Evolutionary conservation across 1,140 invertebrate species (phyloP), one percentile per base, ranked within the genome.

Genomic region (Propsilocerus akamusi): DNA sequence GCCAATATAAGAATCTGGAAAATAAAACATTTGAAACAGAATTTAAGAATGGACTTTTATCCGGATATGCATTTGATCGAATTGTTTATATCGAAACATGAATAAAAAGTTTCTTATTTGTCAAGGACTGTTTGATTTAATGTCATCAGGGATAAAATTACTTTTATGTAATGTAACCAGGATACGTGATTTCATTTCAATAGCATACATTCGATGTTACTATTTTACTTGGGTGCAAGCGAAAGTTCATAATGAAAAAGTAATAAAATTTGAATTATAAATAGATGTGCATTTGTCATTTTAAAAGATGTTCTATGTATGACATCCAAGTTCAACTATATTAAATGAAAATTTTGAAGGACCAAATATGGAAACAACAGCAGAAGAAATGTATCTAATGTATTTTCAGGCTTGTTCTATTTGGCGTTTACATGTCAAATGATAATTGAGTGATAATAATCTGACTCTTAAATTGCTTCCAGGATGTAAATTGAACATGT

Each of bases 1-100:
- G 78, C 87, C 86, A 91, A 59, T 92, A 93, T 2, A 91, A 64
- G 60, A 91, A 91, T 52, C 86, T 83, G 52, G 20, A 59, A n/a
- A 51, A 53, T 23, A 53, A 51, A 25, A 34, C 12, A 26, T 46
- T 46, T 46, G 26, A 24, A 34, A 34, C 10, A 30, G n/a, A 30
- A 30, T 30, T 4, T n/a, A 30, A 11, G n/a, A 30, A 30, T 30
- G 6, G 6, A 30, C 10, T n/a, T n/a, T n/a, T 12, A 23, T 25
- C 23, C 47, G 23, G 10, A 25, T 48, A 8, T 25, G 12, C 8
- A 25, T 8, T 26, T 48, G 10, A 30, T 11, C 10, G 10, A 8
- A 30, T 7, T 8, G n/a, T 30, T 7, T 7, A 6, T 6, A 30
- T 30, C 2, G 28, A 11, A 30, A 30, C 28, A 30, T 8, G 2